phyloP scores from a whole-genome alignment of 53 echinoderm and acorn worm species.

The Patiria pectinifera region DNA sequence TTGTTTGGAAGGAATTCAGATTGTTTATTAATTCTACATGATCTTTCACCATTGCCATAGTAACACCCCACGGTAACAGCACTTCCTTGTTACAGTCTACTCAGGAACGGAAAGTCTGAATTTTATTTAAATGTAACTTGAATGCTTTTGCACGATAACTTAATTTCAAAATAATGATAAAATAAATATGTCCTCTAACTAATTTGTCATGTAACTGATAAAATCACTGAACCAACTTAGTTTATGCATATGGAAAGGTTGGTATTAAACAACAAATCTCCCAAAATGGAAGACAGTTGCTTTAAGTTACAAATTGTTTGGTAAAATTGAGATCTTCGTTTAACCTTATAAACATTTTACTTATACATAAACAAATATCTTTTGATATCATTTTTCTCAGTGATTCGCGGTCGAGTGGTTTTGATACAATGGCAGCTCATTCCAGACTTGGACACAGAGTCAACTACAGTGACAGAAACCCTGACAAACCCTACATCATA shows the following conservation, averaged over 20 bases:
- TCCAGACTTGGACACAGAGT: constrained; percentile 18
- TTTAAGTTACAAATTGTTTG: too few species aligned
- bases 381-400: neutral
- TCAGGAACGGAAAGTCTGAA: neutral
- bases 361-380: neutral
- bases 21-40: constrained; percentile 29
- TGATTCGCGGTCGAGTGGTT: constrained; percentile 40
- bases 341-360: too few species aligned
- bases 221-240: too few species aligned
- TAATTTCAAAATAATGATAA: neutral
- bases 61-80: constrained; percentile 15
- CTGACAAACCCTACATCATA: constrained; percentile 15
- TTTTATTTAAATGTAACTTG: neutral
- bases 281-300: too few species aligned
- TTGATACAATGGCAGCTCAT: constrained; percentile 40
- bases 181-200: neutral
- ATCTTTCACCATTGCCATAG: neutral
- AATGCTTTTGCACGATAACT: neutral
- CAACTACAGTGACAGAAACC: constrained; percentile 36
- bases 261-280: too few species aligned
- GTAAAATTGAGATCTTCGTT: too few species aligned
- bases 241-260: too few species aligned
- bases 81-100: neutral
- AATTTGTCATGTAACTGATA: too few species aligned
- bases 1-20: constrained; percentile 12